A percentile compares a stretch with the other conserved stretches of the same genome.
Evolutionary conservation across 2,797 vertebrate species (phyloP).

Genomic region (Gymnodraco acuticeps): DNA sequence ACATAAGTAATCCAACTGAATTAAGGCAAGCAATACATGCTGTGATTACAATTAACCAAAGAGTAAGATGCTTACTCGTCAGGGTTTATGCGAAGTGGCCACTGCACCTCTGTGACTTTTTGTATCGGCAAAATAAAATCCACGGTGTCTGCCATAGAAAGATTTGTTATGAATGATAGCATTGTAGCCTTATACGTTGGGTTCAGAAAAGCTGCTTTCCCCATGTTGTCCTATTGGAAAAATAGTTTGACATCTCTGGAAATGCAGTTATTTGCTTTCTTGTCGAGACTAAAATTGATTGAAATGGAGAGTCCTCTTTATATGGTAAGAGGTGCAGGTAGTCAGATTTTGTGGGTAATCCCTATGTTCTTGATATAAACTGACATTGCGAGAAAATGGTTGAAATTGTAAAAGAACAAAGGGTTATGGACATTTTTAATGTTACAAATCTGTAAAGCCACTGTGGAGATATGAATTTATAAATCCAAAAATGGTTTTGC

Average conservation of each 20-base stretch:
- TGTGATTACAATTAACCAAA: slow-evolving; percentile 8
- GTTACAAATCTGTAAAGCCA: too few species aligned
- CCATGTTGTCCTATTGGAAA: neutral
- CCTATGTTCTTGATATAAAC: too few species aligned
- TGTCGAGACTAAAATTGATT: neutral
- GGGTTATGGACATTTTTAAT: too few species aligned
- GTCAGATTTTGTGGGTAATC: neutral
- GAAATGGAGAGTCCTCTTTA: neutral
- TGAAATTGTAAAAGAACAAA: too few species aligned
- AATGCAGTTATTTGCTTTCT: neutral
- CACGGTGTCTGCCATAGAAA: neutral
- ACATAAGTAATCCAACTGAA: slow-evolving; percentile 3
- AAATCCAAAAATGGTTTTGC: too few species aligned
- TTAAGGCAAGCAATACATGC: slow-evolving; percentile 28
- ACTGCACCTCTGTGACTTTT: slow-evolving; percentile 2
- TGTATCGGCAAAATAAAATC: neutral
- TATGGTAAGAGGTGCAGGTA: neutral
- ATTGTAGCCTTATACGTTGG: neutral
- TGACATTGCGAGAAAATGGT: too few species aligned
- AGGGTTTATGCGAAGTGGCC: neutral
- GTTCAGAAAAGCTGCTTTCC: neutral
- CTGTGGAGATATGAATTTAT: too few species aligned
- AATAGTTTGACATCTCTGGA: slow-evolving; percentile 16
- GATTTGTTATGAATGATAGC: neutral
- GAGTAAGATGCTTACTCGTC: slow-evolving; percentile 1